These are phyloP conservation scores for Terrapene triunguis DNA, from an alignment of 2,113 vertebrate genomes.

Conservation along the genomic window DNA sequence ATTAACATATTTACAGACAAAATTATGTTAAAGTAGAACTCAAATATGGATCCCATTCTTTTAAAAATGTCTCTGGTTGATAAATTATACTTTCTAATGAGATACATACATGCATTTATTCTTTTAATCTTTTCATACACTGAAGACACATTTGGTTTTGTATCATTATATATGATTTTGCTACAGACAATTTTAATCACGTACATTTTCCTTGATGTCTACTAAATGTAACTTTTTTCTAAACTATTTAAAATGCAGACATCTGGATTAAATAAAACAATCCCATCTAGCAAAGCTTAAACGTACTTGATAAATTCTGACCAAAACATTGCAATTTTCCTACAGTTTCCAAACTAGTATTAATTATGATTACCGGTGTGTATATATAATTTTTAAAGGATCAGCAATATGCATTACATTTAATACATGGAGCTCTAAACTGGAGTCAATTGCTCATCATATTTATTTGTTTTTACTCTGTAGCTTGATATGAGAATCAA, in stretches of 20 bases:
- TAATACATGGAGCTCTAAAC: not conserved
- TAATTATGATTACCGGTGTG: not conserved
- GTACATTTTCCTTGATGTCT: not conserved
- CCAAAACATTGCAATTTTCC: not conserved
- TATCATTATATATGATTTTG: not conserved
- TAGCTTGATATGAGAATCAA: not conserved
- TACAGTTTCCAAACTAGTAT: not conserved
- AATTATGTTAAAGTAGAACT: not conserved
- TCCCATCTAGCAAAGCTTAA: not conserved
- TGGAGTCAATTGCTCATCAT: not conserved
- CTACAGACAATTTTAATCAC: not conserved
- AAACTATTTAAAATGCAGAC: not conserved
- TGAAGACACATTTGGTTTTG: not conserved
- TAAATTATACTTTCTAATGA: not conserved
- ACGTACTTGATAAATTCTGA: not conserved
- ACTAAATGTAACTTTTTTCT: not conserved
- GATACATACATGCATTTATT: not conserved
- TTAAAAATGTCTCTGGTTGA: not conserved
- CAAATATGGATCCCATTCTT: not conserved
- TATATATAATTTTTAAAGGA: not conserved
- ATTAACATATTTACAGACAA: not conserved
- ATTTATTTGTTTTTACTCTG: not conserved
- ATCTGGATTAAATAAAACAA: not conserved
- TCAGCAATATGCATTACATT: not conserved
- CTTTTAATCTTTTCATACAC: not conserved